Evolutionary conservation across 1,140 invertebrate species (phyloP).

Genomic region (Drosophila teissieri): DNA sequence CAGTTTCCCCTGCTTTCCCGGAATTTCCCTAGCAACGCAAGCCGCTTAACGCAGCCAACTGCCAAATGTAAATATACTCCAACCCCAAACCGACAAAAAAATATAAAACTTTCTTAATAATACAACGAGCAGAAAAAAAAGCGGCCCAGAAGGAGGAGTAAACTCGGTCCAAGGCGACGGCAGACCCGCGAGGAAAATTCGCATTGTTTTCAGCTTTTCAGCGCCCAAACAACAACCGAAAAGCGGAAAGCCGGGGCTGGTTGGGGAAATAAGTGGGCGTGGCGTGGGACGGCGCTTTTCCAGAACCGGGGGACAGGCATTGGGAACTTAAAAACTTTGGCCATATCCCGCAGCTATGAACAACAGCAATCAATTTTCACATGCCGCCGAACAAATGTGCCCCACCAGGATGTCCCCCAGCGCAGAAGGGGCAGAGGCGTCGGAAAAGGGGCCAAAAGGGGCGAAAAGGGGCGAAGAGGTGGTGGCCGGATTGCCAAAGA

Average conservation of each 20-base stretch:
- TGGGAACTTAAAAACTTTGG: constrained; percentile 80
- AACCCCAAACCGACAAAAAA: constrained; percentile 65
- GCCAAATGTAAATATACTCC: constrained; percentile 81
- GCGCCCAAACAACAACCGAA: constrained; percentile 63
- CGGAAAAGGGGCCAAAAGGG: not conserved
- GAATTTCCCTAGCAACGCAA: constrained; percentile 67
- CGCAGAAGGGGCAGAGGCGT: not conserved
- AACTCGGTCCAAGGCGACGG: constrained; percentile 70
- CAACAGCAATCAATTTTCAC: constrained; percentile 82
- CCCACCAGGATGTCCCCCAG: constrained; percentile 60
- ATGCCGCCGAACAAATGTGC: constrained; percentile 80
- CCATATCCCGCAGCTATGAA: constrained; percentile 81
- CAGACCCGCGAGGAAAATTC: constrained; percentile 77
- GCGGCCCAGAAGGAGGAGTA: constrained; percentile 25
- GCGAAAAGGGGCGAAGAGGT: not conserved
- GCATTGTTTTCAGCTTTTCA: constrained; percentile 82
- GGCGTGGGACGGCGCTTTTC: constrained; percentile 17
- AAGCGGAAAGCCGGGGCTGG: constrained; percentile 16
- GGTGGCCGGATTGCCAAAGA: constrained; percentile 15
- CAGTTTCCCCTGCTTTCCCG: constrained; percentile 11
- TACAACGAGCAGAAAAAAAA: constrained; percentile 57
- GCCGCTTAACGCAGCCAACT: constrained; percentile 79
- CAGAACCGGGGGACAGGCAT: constrained; percentile 38
- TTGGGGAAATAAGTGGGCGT: not conserved
- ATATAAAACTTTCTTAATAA: constrained; percentile 83